Percentiles rank a stretch among this genome's conserved stretches.
Conservation (phyloP, 2,797 vertebrate species). For the Anguilla pacifica region DNA sequence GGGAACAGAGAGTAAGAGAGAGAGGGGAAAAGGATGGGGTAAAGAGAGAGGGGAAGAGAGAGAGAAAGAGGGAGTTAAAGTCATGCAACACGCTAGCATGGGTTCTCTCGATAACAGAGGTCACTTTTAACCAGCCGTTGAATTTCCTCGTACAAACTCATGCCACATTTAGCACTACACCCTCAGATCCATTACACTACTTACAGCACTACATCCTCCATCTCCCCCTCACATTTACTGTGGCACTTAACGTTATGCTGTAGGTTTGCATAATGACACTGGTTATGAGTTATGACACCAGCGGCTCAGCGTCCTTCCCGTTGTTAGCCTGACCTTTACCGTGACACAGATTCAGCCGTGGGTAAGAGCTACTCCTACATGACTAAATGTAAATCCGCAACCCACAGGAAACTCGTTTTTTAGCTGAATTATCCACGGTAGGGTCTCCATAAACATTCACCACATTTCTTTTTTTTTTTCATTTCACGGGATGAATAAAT, state of each 20-base stretch:
- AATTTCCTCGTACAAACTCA: neutral
- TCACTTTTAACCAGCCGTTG: neutral
- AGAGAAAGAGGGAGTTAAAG: neutral
- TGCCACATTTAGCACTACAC: neutral
- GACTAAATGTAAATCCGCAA: neutral
- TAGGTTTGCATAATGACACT: neutral
- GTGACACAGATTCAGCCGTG: neutral
- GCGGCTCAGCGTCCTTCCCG: neutral
- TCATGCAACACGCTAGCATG: neutral
- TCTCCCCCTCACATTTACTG: neutral
- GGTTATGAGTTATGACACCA: neutral
- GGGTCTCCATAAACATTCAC: neutral
- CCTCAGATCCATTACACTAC: neutral
- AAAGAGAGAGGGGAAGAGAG: neutral
- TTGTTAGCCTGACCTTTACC: neutral
- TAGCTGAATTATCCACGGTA: neutral
- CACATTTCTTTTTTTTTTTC: neutral
- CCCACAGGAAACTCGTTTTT: neutral
- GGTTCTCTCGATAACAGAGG: neutral
- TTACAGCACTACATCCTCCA: neutral
- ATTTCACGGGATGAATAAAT: neutral
- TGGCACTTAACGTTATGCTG: neutral
- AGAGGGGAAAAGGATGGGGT: too few species aligned
- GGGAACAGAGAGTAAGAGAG: too few species aligned
- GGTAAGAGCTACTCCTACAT: neutral